Evolutionary conservation across 1,140 invertebrate species (phyloP).

Genomic region (Muscidifurax raptorellus): DNA sequence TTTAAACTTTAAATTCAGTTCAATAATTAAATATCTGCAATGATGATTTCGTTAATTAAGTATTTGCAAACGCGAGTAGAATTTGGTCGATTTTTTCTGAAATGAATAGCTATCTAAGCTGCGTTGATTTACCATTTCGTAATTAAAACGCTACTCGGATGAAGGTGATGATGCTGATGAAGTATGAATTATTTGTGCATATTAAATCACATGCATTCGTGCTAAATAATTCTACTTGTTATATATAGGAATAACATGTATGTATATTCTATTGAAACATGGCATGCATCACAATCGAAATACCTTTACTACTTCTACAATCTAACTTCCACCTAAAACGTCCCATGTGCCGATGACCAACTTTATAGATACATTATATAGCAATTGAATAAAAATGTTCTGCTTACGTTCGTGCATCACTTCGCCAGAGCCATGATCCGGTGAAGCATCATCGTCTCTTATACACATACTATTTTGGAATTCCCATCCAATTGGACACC

Average conservation of each 20-base stretch:
- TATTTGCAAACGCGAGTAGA: too few species aligned
- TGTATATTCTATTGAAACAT: not conserved
- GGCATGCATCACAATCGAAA: slow-evolving; percentile 17
- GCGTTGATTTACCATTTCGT: too few species aligned
- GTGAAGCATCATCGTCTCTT: slow-evolving; percentile 51
- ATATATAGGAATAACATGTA: not conserved
- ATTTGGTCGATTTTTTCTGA: too few species aligned
- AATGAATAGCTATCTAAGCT: too few species aligned
- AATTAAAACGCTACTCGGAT: too few species aligned
- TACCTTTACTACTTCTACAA: slow-evolving; percentile 35
- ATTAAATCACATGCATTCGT: slow-evolving; percentile 21
- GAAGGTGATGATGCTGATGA: too few species aligned
- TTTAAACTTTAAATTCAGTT: slow-evolving; percentile 12
- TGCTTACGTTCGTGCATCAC: slow-evolving; percentile 63
- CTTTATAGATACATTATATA: not conserved
- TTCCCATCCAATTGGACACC: slow-evolving; percentile 75
- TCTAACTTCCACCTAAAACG: slow-evolving; percentile 1
- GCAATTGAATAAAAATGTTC: not conserved
- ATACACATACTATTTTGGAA: slow-evolving; percentile 64
- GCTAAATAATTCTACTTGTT: not conserved
- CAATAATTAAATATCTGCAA: not conserved
- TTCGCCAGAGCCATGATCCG: slow-evolving; percentile 46
- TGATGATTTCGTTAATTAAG: not conserved
- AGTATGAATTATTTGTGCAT: not conserved
- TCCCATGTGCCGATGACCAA: slow-evolving; percentile 7